Conservation (phyloP, 2,888 invertebrate genomes). For the Uropetala carovei region DNA sequence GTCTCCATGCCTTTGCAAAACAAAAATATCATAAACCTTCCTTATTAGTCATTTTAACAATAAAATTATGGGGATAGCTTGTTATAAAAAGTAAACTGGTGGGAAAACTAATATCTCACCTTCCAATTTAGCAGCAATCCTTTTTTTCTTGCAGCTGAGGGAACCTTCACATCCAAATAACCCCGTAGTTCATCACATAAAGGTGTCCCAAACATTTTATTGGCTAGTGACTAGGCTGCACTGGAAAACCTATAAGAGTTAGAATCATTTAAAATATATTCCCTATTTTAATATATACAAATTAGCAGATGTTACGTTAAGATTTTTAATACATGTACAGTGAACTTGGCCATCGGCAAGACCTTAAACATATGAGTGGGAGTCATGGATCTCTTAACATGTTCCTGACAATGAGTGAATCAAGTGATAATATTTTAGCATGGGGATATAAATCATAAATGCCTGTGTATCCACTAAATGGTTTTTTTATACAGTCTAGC, state of each 20-base stretch:
- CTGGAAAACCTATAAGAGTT: constrained; percentile 1
- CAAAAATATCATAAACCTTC: neutral
- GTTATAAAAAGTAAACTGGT: neutral
- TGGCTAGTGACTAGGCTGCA: constrained; percentile 12
- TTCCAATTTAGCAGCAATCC: constrained; percentile 40
- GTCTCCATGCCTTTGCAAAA: constrained; percentile 38
- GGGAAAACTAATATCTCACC: neutral
- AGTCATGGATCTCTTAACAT: too few relatives aligned
- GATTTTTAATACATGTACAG: neutral
- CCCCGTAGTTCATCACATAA: constrained; percentile 44
- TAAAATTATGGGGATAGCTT: neutral
- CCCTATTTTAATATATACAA: neutral
- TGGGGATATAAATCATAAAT: too few relatives aligned
- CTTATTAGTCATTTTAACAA: neutral
- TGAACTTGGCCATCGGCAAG: too few relatives aligned
- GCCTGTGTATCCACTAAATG: too few relatives aligned
- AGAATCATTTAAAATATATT: neutral
- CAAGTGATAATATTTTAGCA: too few relatives aligned
- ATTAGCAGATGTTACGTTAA: neutral
- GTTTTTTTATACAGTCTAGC: too few relatives aligned
- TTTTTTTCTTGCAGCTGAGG: constrained; percentile 36
- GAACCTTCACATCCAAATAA: constrained; percentile 54
- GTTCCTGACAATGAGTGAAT: too few relatives aligned
- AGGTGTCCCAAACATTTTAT: constrained; percentile 12
- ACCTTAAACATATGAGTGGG: too few relatives aligned